Evolutionary conservation across 2,113 vertebrate species (phyloP).

Genomic region (Cheirogaleus medius): DNA sequence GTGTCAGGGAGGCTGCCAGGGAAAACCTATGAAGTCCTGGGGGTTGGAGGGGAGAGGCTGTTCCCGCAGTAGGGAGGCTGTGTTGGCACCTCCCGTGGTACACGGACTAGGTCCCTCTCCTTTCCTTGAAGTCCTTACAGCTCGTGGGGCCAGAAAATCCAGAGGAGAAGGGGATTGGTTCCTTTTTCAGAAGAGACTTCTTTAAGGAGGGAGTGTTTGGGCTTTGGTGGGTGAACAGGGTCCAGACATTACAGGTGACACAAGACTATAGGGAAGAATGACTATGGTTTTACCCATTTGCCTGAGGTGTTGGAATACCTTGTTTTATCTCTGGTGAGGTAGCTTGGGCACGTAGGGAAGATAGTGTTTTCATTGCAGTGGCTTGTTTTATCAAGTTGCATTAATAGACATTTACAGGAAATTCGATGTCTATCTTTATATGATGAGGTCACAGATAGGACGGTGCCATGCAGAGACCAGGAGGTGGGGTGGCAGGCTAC

Average conservation of each 20-base stretch:
- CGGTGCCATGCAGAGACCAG: background rate
- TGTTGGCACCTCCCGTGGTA: too few relatives aligned
- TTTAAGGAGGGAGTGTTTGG: background rate
- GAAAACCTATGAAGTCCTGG: background rate
- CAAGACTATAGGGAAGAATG: background rate
- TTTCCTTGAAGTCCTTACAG: background rate
- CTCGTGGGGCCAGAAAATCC: background rate
- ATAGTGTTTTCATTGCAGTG: background rate
- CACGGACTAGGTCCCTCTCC: background rate
- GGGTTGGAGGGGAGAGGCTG: too few relatives aligned
- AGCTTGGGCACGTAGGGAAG: background rate
- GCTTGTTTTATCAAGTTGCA: background rate
- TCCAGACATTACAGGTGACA: too few relatives aligned
- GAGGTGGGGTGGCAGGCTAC: background rate
- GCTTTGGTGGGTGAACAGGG: background rate
- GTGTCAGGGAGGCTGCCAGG: background rate
- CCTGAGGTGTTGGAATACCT: too few relatives aligned
- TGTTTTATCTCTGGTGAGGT: background rate
- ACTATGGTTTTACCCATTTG: background rate
- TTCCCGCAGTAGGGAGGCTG: background rate
- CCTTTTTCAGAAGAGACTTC: background rate
- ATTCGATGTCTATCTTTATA: accelerated
- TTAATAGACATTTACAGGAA: background rate
- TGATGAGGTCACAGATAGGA: background rate
- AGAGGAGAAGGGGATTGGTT: background rate